Conservation (phyloP, 2,113 vertebrate genomes). For the Pogona vitticeps region DNA sequence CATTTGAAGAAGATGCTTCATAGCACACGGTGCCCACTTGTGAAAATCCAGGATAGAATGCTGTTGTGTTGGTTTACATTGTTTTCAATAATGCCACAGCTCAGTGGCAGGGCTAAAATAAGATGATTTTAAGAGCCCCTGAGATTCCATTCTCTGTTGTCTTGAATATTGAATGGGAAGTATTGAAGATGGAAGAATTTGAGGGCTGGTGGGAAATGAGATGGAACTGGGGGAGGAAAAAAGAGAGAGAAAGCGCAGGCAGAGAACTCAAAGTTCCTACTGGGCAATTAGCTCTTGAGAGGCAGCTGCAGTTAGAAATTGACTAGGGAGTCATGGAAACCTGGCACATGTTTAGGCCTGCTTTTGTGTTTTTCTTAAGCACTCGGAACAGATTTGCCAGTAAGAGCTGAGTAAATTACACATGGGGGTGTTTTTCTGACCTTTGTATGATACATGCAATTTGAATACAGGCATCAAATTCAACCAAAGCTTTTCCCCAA, state of each 20-base stretch:
- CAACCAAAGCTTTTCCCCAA: not conserved
- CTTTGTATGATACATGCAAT: slow-evolving; percentile 24
- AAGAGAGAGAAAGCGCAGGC: slow-evolving; percentile 2
- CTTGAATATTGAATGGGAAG: not conserved
- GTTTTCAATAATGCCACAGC: slow-evolving; percentile 12
- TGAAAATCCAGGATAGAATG: slow-evolving; percentile 11
- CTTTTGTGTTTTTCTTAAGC: slow-evolving; percentile 37
- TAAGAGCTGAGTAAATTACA: slow-evolving; percentile 1
- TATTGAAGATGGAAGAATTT: slow-evolving; percentile 33
- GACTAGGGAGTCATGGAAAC: slow-evolving; percentile 31
- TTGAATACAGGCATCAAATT: not conserved
- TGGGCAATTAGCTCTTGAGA: not conserved
- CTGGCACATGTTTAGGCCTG: not conserved
- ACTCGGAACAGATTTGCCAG: slow-evolving; percentile 15
- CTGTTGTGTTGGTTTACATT: slow-evolving; percentile 34
- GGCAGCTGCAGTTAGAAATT: not conserved
- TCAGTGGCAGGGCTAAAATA: not conserved
- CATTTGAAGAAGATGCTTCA: slow-evolving; percentile 2
- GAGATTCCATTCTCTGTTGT: not conserved
- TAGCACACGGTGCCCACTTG: slow-evolving; percentile 20
- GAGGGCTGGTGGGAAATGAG: slow-evolving; percentile 8
- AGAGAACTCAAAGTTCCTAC: not conserved
- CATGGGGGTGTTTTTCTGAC: slow-evolving; percentile 19
- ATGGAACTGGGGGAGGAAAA: slow-evolving; percentile 1
- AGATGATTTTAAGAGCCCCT: slow-evolving; percentile 22